Conservation (phyloP, 2,888 invertebrate species). For the Dinocampus coccinellae region DNA sequence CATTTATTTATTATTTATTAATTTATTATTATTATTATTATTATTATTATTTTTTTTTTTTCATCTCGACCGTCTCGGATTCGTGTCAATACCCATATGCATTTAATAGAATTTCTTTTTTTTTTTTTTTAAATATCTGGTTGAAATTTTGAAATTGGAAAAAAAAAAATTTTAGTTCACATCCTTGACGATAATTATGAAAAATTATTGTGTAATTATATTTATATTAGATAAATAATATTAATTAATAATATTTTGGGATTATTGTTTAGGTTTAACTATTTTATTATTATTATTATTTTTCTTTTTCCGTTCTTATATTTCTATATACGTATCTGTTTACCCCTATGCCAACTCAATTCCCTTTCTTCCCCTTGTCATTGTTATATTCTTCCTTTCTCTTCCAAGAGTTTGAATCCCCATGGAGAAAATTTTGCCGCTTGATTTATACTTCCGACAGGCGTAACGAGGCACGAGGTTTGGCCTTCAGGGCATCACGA, state of each 20-base stretch:
- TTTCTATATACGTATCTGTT: background rate
- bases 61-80: background rate
- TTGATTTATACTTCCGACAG: constrained; percentile 67
- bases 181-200: no score
- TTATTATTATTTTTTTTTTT: no score
- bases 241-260: no score
- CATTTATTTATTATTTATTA: constrained; percentile 1
- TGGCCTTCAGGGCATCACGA: constrained; percentile 47
- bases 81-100: background rate
- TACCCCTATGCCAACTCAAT: background rate
- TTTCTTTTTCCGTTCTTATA: background rate
- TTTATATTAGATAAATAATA: no score
- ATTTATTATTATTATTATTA: no score
- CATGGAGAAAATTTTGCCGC: constrained; percentile 51
- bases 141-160: background rate
- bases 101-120: background rate
- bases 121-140: background rate
- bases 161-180: no score
- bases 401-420: constrained; percentile 48
- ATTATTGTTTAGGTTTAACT: background rate
- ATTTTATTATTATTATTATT: background rate
- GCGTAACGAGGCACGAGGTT: constrained; percentile 59
- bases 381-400: constrained; percentile 39
- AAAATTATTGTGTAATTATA: no score
- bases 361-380: constrained; percentile 42